A percentile compares a stretch with the other conserved stretches of the same genome.
Conservation (phyloP, 2,888 invertebrate genomes). For the Philereme vetulata region DNA sequence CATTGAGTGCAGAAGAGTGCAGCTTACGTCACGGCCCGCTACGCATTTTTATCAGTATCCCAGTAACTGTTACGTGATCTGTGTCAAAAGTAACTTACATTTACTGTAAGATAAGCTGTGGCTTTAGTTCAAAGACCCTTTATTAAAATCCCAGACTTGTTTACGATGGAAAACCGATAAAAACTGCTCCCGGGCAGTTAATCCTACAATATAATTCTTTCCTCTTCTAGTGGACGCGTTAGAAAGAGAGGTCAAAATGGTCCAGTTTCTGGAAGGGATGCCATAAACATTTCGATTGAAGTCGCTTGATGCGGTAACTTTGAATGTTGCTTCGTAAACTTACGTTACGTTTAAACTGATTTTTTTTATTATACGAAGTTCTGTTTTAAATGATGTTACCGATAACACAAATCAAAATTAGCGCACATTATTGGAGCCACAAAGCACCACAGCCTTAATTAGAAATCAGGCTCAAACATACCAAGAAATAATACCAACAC, state of each 20-base stretch:
- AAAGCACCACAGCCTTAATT: slow-evolving; percentile 46
- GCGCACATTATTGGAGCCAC: slow-evolving; percentile 34
- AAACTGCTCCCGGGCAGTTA: slow-evolving; percentile 37
- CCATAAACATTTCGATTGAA: slow-evolving; percentile 20
- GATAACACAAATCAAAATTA: slow-evolving; percentile 33
- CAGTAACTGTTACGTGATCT: slow-evolving; percentile 6
- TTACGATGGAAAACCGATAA: slow-evolving; percentile 35
- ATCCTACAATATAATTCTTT: slow-evolving; percentile 27
- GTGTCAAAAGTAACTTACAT: slow-evolving; percentile 18
- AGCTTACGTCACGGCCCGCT: slow-evolving; percentile 45
- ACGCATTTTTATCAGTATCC: slow-evolving; percentile 46
- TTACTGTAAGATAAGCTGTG: slow-evolving; percentile 26
- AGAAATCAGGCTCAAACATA: slow-evolving; percentile 47
- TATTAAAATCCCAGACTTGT: slow-evolving; percentile 52
- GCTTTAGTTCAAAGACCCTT: slow-evolving; percentile 62
- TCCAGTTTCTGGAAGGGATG: slow-evolving; percentile 28
- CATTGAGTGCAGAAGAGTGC: background rate
- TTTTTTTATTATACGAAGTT: no score
- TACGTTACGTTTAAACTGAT: no score
- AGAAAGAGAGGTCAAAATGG: slow-evolving; percentile 25
- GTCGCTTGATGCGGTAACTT: background rate
- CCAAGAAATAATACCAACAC: slow-evolving; percentile 43
- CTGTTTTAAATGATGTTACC: slow-evolving; percentile 7
- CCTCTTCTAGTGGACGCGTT: slow-evolving; percentile 31
- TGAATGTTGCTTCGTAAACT: no score